Percentiles rank a stretch among this genome's conserved stretches.
These are phyloP conservation scores for Lasioglossum zephyrum DNA, from an alignment of 2,888 invertebrate species.

Conservation along the genomic window DNA sequence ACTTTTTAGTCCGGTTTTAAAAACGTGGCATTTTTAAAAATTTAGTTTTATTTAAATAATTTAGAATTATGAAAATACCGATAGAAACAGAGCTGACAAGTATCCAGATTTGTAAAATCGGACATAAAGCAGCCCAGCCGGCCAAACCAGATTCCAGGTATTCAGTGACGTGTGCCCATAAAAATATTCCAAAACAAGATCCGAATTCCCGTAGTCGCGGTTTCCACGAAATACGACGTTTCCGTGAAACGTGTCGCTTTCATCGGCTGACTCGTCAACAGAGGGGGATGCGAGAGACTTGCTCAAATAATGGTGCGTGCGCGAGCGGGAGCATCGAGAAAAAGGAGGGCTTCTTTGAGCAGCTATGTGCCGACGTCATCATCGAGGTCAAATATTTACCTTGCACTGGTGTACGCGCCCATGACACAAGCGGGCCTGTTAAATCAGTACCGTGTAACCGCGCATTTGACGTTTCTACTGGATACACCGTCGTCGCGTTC, in stretches of 20 bases:
- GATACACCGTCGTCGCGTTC: not conserved
- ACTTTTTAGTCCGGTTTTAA: no score
- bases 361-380: slow-evolving; percentile 48
- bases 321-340: slow-evolving; percentile 19
- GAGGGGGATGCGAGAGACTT: slow-evolving; percentile 29
- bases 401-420: slow-evolving; percentile 30
- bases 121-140: not conserved
- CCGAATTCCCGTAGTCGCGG: not conserved
- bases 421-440: slow-evolving; percentile 28
- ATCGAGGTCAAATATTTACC: slow-evolving; percentile 57
- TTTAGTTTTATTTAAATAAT: no score
- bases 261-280: slow-evolving; percentile 49
- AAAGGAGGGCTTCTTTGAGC: slow-evolving; percentile 45
- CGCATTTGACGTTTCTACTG: slow-evolving; percentile 25
- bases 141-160: slow-evolving; percentile 13
- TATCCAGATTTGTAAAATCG: not conserved
- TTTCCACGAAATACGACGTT: slow-evolving; percentile 35
- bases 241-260: slow-evolving; percentile 29
- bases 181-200: slow-evolving; percentile 36
- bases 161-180: slow-evolving; percentile 12
- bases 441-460: slow-evolving; percentile 24
- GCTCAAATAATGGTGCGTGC: slow-evolving; percentile 34
- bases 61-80: not conserved
- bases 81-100: not conserved
- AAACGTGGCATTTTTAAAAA: no score